Base-by-base conservation (phyloP, 2,888 invertebrate species). In the Himalopsyche tibetana region DNA sequence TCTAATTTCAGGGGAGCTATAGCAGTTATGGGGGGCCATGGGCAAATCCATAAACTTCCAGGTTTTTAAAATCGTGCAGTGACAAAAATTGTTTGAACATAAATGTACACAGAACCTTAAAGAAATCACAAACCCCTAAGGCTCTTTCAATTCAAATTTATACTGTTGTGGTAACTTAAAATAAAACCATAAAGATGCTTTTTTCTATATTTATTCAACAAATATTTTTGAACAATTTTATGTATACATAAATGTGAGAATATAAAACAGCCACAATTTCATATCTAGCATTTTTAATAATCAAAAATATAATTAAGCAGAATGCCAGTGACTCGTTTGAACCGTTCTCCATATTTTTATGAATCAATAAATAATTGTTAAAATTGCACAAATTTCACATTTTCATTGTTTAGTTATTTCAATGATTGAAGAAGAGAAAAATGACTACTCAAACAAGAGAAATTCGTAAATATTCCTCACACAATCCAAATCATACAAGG, bases 161-260 rank as follows among this genome's bases (percentile, higher is more conserved):
- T 45, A 45, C 8, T 0, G 2, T 45, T 45, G 6, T 0, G 11
- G 9, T 9, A 1, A 45, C 6, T 45, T 15, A 8, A 11, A 51
- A 51, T 51, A 51, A 51, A 15, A 51, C 51, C 51, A 15, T 15
- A 4, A 15, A 51, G 5, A 15, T 12, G 40, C 12, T 80, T 80
- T 80, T 36, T 45, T 80, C 42, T 82, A 82, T 55, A 82, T 82
- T 82, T 55, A 82, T 36, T 51, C 45, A 82, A 82, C 82, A 82
- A 40, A 28, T 63, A 63, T 63, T 63, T 63, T 63, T 63, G 63
- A 63, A 63, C 63, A 63, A 63, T 63, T 63, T 63, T 63, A 19
- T 63, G 63, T 63, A 56, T 19, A 19, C 28, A 63, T 19, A 63
- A 63, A 63, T 63, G 63, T 63, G 63, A 63, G 28, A 19, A 63